Percentiles rank a stretch among this genome's conserved stretches.
phyloP scores from a whole-genome alignment of 2,797 vertebrate genomes.

The Ptychadena robeensis region DNA sequence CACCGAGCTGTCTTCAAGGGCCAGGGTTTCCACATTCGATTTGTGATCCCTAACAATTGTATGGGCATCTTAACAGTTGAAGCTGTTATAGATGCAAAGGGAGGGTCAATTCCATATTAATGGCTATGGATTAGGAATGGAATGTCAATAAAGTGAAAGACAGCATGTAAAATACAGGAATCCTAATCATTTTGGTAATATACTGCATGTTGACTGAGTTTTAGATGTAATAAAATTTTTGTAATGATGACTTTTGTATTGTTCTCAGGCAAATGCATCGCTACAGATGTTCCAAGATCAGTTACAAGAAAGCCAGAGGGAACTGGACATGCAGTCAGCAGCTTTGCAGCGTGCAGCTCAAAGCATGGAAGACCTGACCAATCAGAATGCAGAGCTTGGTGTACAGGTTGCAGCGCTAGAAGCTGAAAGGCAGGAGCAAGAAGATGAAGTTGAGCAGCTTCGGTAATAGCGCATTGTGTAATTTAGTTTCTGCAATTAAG shows the following conservation, averaged over 20 bases:
- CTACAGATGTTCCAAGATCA: constrained; percentile 76
- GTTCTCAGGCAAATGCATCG: constrained; percentile 71
- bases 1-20: no score
- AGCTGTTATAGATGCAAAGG: no score
- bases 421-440: constrained; percentile 72
- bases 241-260: neutral
- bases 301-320: constrained; percentile 72
- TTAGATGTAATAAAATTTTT: neutral
- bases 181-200: no score
- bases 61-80: no score
- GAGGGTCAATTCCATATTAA: no score
- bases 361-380: constrained; percentile 77
- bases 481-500: neutral
- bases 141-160: no score
- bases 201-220: neutral
- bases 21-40: no score
- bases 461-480: constrained; percentile 68
- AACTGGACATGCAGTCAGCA: constrained; percentile 72
- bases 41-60: no score
- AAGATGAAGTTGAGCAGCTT: constrained; percentile 76
- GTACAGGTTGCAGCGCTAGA: constrained; percentile 77
- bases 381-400: constrained; percentile 76
- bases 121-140: no score
- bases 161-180: no score
- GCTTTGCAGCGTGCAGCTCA: constrained; percentile 69